Conservation (phyloP, 2,113 vertebrate species). For the Rhynchomys soricoides region DNA sequence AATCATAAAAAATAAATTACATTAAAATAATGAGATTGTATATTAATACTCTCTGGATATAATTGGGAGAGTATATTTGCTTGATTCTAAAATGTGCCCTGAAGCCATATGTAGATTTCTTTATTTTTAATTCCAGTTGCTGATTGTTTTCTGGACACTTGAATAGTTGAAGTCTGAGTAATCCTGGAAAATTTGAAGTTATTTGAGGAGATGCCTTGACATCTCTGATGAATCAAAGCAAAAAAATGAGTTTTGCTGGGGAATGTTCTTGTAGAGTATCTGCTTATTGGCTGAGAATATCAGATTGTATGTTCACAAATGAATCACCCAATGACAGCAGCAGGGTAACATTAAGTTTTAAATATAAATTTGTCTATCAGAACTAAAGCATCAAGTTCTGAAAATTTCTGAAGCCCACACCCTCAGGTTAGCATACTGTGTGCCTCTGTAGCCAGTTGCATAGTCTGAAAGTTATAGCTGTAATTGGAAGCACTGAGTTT, state of each 20-base stretch:
- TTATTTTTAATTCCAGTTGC: background rate
- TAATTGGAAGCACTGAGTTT: background rate
- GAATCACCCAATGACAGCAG: background rate
- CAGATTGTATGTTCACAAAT: background rate
- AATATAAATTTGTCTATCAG: background rate
- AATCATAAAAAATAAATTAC: slow-evolving; percentile 9
- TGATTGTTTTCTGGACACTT: slow-evolving; percentile 25
- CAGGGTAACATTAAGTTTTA: background rate
- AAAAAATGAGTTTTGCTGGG: slow-evolving; percentile 39
- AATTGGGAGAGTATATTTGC: background rate
- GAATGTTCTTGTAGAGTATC: background rate
- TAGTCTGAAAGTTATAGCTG: background rate
- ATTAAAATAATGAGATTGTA: slow-evolving; percentile 20
- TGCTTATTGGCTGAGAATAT: background rate
- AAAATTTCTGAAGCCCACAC: background rate
- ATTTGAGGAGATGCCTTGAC: background rate
- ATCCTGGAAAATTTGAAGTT: slow-evolving; percentile 9
- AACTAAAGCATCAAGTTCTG: background rate
- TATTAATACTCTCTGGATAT: slow-evolving; percentile 31
- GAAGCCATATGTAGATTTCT: slow-evolving; percentile 14
- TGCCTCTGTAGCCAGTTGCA: background rate
- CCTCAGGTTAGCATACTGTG: background rate
- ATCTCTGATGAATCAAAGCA: slow-evolving; percentile 12
- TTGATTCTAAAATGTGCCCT: background rate
- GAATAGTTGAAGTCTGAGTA: slow-evolving; percentile 45